Conservation (phyloP, 2,797 vertebrate species). For the Carapus acus region DNA sequence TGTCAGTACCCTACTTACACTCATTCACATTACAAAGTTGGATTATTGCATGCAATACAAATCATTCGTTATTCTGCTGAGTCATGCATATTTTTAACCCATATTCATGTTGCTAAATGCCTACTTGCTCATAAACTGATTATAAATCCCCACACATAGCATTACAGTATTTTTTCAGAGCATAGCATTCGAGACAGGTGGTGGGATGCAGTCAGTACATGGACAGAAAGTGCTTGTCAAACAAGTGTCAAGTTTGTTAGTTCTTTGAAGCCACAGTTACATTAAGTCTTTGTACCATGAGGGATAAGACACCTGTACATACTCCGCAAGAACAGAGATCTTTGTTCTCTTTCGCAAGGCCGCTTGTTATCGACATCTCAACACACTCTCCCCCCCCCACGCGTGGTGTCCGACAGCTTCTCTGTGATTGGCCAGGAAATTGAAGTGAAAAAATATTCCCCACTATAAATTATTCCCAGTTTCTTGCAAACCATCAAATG, state of each 20-base stretch:
- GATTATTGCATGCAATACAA: constrained; percentile 82
- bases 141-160: constrained; percentile 54
- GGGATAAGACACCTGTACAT: too few relatives aligned
- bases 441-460: too few relatives aligned
- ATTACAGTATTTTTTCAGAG: constrained; percentile 48
- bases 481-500: too few relatives aligned
- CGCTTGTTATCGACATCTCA: too few relatives aligned
- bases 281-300: too few relatives aligned
- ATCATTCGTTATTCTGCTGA: constrained; percentile 66
- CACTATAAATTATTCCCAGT: too few relatives aligned
- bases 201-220: constrained; percentile 47
- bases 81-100: constrained; percentile 72
- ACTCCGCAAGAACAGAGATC: too few relatives aligned
- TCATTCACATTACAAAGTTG: constrained; percentile 70
- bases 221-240: constrained; percentile 61
- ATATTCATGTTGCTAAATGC: constrained; percentile 56
- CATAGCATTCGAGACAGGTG: constrained; percentile 52
- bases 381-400: too few relatives aligned
- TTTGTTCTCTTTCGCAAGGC: too few relatives aligned
- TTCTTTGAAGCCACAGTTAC: constrained; percentile 46
- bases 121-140: constrained; percentile 61
- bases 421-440: too few relatives aligned
- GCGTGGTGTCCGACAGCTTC: too few relatives aligned
- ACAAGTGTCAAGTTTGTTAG: constrained; percentile 46
- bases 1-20: constrained; percentile 54